A percentile compares a stretch with the other conserved stretches of the same genome.
phyloP scores from a whole-genome alignment of 2,113 vertebrate species.

The Lathamus discolor region DNA sequence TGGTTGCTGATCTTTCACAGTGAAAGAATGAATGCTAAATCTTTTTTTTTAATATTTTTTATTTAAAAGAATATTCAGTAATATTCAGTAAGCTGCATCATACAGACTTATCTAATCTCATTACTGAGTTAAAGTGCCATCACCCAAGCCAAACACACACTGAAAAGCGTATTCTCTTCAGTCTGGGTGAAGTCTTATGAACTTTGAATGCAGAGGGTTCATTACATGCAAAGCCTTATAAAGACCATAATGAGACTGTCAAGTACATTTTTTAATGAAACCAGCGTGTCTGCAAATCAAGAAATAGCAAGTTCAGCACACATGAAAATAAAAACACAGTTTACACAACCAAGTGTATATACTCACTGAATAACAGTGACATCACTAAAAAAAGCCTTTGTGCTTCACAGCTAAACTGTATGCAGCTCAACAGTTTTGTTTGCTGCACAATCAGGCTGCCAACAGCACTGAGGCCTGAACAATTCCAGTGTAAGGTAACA shows the following conservation, averaged over 20 bases:
- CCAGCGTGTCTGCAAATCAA: not conserved
- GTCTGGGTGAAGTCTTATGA: not conserved
- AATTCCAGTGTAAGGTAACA: not conserved
- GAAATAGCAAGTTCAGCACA: not conserved
- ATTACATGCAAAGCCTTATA: not conserved
- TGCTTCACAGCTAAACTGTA: slow-evolving; percentile 3
- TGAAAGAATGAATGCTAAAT: not conserved
- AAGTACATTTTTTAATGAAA: not conserved
- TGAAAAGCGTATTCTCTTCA: not conserved
- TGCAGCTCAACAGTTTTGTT: not conserved
- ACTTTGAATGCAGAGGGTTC: not conserved
- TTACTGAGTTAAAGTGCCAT: slow-evolving; percentile 21
- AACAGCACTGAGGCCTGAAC: not conserved
- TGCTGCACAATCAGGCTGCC: not conserved
- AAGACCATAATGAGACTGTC: not conserved
- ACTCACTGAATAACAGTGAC: not conserved
- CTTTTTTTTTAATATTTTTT: not conserved
- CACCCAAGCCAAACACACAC: not conserved
- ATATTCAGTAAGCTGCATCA: not conserved
- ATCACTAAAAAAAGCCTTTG: not conserved
- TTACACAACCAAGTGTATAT: not conserved
- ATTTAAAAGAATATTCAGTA: slow-evolving; percentile 13
- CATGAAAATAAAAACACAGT: not conserved
- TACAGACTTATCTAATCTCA: not conserved
- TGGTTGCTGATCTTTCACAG: not conserved